Evolutionary conservation across 2,113 vertebrate species (phyloP), one percentile per base, ranked within the genome.

Genomic region (Climacteris rufus): DNA sequence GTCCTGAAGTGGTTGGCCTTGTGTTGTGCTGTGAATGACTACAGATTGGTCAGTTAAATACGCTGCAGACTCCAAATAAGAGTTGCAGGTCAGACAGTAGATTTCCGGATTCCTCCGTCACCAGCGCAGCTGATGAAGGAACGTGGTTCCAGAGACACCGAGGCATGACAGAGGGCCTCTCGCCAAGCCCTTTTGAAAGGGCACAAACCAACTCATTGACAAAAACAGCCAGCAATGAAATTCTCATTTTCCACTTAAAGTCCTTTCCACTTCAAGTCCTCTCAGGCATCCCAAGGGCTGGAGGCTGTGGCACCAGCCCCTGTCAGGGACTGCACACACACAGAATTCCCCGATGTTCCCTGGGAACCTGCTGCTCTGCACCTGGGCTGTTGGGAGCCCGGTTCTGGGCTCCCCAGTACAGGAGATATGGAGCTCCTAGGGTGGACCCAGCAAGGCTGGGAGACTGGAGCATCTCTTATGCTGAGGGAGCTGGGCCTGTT

Each of bases 91-190:
- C 7, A 30, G 21, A 44, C 39, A 54, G 2, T 5, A 2, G 1
- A 45, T 19, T 42, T 68, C 35, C 23, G 0, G 0, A 21, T 30
- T 42, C 18, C 21, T 75, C 30, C 11, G 5, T 13, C 3, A 3
- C 11, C 8, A 0, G 0, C 44, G 13, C 6, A 2, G 1, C 15
- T 20, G 15, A 3, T 1, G 0, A 25, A 35, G 30, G 30, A 57
- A 25, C 0, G 0, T 1, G 14, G 10, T n/a, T 35, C 11, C 31
- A 35, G 10, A 1, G 2, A 18, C 23, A 28, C 0, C 2, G 4
- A 27, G 2, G 15, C 5, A 17, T 4, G 4, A 21, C 7, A n/a
- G 6, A 24, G 2, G 11, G n/a, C 12, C 28, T 56, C 35, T 12
- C 15, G 14, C 37, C 12, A 28, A 61, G 14, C 16, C 10, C 15